phyloP scores from a whole-genome alignment of 2,888 invertebrate genomes.

The Reticulitermes lucifugus region DNA sequence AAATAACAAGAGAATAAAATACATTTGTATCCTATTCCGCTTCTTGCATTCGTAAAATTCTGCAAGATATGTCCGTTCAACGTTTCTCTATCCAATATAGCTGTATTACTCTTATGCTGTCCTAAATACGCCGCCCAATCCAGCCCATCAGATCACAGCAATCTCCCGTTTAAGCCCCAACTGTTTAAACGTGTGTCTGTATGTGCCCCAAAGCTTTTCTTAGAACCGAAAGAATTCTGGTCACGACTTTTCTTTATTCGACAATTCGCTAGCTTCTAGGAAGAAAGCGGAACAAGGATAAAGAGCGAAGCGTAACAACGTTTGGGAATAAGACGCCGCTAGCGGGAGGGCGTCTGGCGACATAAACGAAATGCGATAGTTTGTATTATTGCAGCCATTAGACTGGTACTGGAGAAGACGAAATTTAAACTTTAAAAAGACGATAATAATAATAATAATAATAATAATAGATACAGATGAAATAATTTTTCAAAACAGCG shows the following conservation, averaged over 20 bases:
- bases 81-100: not conserved
- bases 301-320: constrained; percentile 41
- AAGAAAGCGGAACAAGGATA: not conserved
- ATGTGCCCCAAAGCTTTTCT: not conserved
- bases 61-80: not conserved
- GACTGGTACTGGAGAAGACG: not conserved
- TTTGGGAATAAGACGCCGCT: constrained; percentile 52
- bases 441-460: too few relatives aligned
- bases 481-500: too few relatives aligned
- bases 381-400: not conserved
- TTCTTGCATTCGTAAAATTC: not conserved
- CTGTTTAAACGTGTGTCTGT: constrained; percentile 5
- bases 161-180: not conserved
- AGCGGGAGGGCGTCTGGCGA: too few relatives aligned
- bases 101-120: not conserved
- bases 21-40: not conserved
- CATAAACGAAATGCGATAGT: not conserved
- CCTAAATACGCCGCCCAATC: not conserved
- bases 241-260: constrained; percentile 39
- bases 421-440: too few relatives aligned
- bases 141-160: not conserved
- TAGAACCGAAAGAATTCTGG: constrained; percentile 5
- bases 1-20: not conserved
- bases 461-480: too few relatives aligned
- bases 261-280: constrained; percentile 30